Conservation (phyloP, 2,113 vertebrate species). For the Suricata suricatta region DNA sequence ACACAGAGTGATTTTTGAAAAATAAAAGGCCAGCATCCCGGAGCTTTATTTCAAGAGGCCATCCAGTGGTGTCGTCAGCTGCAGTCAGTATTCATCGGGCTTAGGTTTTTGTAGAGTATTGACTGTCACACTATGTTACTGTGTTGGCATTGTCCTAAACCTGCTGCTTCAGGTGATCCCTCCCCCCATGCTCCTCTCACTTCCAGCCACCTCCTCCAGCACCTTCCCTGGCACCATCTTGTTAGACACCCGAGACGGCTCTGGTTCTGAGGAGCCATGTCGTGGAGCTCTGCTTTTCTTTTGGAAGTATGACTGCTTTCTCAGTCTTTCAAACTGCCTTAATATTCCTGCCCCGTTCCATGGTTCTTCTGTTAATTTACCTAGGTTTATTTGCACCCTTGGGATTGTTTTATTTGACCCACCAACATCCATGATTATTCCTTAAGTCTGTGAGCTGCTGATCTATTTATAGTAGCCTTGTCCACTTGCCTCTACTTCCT, state of each 20-base stretch:
- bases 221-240: background rate
- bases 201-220: background rate
- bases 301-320: background rate
- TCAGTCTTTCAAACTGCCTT: background rate
- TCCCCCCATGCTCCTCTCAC: background rate
- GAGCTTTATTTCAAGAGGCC: constrained; percentile 24
- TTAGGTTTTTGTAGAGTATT: background rate
- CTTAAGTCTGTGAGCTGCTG: constrained; percentile 37
- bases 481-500: constrained; percentile 48
- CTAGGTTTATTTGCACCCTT: constrained; percentile 44
- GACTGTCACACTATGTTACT: background rate
- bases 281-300: constrained; percentile 19
- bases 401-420: constrained; percentile 33
- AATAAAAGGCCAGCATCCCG: background rate
- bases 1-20: background rate
- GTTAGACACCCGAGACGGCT: background rate
- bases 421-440: background rate
- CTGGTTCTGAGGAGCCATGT: background rate
- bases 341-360: background rate
- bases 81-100: background rate
- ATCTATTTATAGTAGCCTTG: constrained; percentile 59
- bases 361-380: background rate
- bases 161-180: background rate
- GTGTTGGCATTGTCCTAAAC: background rate
- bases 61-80: background rate